These are phyloP conservation scores for Leuctra nigra DNA, from an alignment of 2,888 invertebrate species.

Conservation along the genomic window DNA sequence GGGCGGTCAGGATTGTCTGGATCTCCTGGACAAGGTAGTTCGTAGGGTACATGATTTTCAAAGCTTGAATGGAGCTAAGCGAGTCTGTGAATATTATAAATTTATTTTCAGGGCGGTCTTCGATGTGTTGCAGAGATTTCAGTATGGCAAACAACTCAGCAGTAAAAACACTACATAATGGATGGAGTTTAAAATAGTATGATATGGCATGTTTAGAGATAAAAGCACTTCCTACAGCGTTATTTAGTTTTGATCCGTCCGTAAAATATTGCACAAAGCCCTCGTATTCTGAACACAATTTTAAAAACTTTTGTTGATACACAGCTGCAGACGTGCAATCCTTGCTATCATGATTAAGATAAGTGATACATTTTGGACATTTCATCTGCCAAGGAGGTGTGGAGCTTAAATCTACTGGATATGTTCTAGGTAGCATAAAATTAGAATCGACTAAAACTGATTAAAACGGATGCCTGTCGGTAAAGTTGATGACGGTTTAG, in stretches of 20 bases:
- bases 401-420: background rate
- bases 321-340: too few species aligned
- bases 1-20: background rate
- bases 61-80: background rate
- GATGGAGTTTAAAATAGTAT: background rate
- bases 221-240: background rate
- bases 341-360: too few species aligned
- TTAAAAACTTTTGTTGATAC: too few species aligned
- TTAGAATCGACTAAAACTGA: background rate
- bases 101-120: background rate
- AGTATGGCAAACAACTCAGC: background rate
- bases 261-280: too few species aligned
- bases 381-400: conserved; percentile 2
- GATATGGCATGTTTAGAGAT: background rate
- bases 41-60: background rate
- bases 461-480: background rate
- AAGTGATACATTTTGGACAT: too few species aligned
- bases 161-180: background rate
- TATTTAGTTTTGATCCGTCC: too few species aligned
- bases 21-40: background rate
- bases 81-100: background rate
- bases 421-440: background rate
- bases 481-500: background rate
- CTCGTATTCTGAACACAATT: too few species aligned
- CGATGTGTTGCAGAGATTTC: background rate